These are phyloP conservation scores for Actenoides hombroni DNA, from an alignment of 2,113 vertebrate species.

Conservation along the genomic window DNA sequence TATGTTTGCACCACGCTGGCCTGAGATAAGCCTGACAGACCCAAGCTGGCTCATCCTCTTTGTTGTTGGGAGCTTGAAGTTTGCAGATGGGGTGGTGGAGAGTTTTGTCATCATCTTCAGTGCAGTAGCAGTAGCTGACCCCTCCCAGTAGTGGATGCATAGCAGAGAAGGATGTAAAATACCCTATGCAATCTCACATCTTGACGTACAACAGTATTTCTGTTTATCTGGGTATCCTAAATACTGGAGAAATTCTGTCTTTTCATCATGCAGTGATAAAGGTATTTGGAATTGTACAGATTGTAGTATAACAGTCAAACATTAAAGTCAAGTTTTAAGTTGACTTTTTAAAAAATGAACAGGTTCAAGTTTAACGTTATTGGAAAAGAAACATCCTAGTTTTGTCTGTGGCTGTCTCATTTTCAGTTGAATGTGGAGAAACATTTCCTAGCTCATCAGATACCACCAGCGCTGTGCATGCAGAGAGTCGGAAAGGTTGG, in stretches of 20 bases:
- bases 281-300: neutral
- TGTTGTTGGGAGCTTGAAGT: neutral
- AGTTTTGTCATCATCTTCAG: neutral
- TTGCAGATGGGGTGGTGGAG: neutral
- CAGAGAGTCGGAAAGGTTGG: neutral
- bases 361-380: neutral
- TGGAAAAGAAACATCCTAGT: neutral
- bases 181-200: neutral
- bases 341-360: neutral
- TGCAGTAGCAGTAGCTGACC: neutral
- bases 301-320: neutral
- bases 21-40: neutral
- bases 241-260: neutral
- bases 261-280: neutral
- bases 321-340: neutral
- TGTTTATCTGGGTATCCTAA: neutral
- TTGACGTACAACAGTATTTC: neutral
- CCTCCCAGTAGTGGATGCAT: neutral
- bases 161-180: neutral
- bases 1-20: neutral
- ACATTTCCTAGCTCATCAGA: neutral
- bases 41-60: neutral
- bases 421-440: neutral
- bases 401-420: neutral
- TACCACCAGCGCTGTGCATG: rapidly evolving